These are phyloP conservation scores for Phrynosoma blainvillii DNA, from an alignment of 2,113 vertebrate genomes.

Conservation along the genomic window DNA sequence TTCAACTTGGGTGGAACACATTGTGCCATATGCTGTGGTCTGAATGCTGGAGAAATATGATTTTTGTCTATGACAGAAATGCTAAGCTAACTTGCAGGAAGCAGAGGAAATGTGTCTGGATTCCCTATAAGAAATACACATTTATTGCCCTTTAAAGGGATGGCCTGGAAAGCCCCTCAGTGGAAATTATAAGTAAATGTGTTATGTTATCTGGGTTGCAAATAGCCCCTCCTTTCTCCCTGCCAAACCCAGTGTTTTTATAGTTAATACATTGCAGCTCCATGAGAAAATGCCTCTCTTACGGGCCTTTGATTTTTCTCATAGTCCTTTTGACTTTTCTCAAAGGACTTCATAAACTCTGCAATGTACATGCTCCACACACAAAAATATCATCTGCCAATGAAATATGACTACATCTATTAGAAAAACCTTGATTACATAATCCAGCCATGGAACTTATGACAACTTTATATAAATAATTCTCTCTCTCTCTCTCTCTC, in stretches of 20 bases:
- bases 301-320: slow-evolving; percentile 2
- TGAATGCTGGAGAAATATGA: neutral
- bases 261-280: slow-evolving; percentile 17
- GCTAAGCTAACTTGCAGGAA: neutral
- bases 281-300: neutral
- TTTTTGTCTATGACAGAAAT: neutral
- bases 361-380: neutral
- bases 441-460: neutral
- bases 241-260: neutral
- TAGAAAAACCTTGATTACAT: slow-evolving; percentile 5
- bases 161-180: neutral
- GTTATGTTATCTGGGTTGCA: slow-evolving; percentile 5
- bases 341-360: slow-evolving; percentile 16
- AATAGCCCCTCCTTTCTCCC: neutral
- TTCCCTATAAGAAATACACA: neutral
- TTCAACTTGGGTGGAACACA: neutral
- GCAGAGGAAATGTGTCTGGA: neutral
- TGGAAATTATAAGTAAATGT: slow-evolving; percentile 1
- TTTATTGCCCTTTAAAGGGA: slow-evolving; percentile 14
- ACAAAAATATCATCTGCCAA: slow-evolving; percentile 1
- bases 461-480: slow-evolving; percentile 25
- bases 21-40: neutral
- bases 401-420: neutral
- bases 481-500: no score
- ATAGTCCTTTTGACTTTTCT: slow-evolving; percentile 7